Conservation (phyloP, 1,140 invertebrate species). For the Eriocheir sinensis region DNA sequence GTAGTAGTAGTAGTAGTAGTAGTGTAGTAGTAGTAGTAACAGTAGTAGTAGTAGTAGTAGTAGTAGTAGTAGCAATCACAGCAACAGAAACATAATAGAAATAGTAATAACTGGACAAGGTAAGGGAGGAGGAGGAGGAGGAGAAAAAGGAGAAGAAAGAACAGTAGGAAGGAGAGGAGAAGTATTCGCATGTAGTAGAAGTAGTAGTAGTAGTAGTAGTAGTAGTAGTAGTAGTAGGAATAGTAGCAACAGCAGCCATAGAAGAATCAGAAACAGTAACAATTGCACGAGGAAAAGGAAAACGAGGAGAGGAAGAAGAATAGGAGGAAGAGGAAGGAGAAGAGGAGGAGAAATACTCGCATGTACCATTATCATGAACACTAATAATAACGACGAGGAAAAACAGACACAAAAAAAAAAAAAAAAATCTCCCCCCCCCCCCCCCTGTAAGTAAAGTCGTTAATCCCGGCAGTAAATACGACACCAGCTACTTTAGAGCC, state of each 20-base stretch:
- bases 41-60: constrained; percentile 18
- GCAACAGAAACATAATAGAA: no score
- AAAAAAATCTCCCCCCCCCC: no score
- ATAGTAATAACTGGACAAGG: no score
- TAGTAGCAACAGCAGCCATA: not conserved
- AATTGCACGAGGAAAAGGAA: no score
- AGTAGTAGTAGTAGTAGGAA: not conserved
- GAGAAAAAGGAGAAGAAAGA: not conserved
- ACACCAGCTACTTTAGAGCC: not conserved
- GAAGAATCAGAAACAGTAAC: not conserved
- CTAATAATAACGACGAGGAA: no score
- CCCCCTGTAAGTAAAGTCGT: no score
- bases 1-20: not conserved
- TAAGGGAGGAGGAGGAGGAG: no score
- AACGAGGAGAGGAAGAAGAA: no score
- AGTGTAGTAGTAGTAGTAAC: not conserved
- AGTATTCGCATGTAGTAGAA: not conserved
- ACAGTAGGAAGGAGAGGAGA: not conserved
- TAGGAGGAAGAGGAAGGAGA: not conserved
- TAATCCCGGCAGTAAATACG: not conserved
- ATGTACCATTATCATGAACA: no score
- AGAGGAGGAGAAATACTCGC: no score
- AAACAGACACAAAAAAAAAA: no score
- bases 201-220: not conserved
- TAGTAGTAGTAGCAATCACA: not conserved